phyloP scores from a whole-genome alignment of 2,888 invertebrate genomes.

The Micoletzkya japonica region DNA sequence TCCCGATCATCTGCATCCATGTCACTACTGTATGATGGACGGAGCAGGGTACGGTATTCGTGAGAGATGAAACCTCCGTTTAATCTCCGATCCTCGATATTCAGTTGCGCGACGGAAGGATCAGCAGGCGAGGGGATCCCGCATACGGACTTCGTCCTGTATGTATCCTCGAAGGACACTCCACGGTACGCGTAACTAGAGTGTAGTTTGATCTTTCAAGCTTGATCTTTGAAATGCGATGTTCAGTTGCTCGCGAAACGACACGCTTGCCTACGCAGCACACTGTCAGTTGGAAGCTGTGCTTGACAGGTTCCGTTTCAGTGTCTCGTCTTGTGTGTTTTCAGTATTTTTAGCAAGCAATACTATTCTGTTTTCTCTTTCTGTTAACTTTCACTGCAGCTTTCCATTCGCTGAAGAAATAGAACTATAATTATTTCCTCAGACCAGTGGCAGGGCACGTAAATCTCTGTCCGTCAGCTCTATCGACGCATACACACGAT shows the following conservation, averaged over 20 bases:
- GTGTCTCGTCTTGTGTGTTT: too few relatives aligned
- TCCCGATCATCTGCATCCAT: slow-evolving; percentile 83
- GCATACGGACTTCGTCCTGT: slow-evolving; percentile 90
- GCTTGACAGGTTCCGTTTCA: slow-evolving; percentile 74
- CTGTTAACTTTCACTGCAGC: background rate
- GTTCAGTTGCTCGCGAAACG: slow-evolving; percentile 81
- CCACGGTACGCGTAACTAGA: slow-evolving; percentile 66
- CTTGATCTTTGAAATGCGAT: background rate
- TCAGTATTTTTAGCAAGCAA: too few relatives aligned
- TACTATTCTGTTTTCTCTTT: too few relatives aligned
- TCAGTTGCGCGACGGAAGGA: slow-evolving; percentile 71
- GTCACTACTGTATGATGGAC: slow-evolving; percentile 40
- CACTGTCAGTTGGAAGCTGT: slow-evolving; percentile 95
- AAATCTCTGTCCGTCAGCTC: slow-evolving; percentile 91
- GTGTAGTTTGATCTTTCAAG: slow-evolving; percentile 1
- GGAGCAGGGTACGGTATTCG: background rate
- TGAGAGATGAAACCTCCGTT: background rate
- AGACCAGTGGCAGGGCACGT: slow-evolving; percentile 94
- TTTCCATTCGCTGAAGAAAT: background rate
- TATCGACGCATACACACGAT: slow-evolving; percentile 87
- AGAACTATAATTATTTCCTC: slow-evolving; percentile 15
- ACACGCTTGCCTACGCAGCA: slow-evolving; percentile 90
- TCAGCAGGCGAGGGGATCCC: slow-evolving; percentile 69
- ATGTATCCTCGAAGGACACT: slow-evolving; percentile 91
- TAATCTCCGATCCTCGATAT: background rate